phyloP scores from a whole-genome alignment of 1,140 invertebrate species.

The Zaprionus ghesquierei region DNA sequence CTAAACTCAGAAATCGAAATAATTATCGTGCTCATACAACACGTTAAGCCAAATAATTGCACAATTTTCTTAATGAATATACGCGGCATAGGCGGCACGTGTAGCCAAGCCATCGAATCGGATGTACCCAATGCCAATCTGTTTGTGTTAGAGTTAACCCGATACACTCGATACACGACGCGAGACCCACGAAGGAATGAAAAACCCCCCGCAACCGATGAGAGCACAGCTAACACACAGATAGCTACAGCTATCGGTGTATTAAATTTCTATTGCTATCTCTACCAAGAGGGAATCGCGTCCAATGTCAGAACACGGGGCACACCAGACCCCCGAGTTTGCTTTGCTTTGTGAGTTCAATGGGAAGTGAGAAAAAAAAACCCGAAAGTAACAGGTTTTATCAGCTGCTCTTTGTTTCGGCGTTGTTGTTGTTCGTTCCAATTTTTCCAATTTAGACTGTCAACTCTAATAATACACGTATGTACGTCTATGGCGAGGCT shows the following conservation, averaged over 20 bases:
- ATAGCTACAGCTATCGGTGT: neutral
- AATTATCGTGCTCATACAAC: slow-evolving; percentile 27
- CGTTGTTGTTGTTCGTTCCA: slow-evolving; percentile 1
- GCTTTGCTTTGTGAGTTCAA: neutral
- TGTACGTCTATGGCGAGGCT: slow-evolving; percentile 8
- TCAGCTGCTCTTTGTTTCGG: slow-evolving; percentile 12
- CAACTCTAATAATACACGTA: neutral
- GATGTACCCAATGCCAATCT: slow-evolving; percentile 1
- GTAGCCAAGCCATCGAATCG: slow-evolving; percentile 15
- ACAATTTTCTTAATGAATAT: slow-evolving; percentile 25
- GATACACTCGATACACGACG: neutral
- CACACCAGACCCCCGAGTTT: neutral
- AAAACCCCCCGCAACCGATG: slow-evolving; percentile 21
- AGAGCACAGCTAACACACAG: neutral
- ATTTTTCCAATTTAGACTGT: neutral
- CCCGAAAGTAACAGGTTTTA: slow-evolving; percentile 19
- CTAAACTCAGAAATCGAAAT: slow-evolving; percentile 24
- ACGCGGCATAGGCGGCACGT: slow-evolving; percentile 1
- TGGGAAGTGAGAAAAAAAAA: slow-evolving; percentile 9
- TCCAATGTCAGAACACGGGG: neutral
- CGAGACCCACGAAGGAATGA: neutral
- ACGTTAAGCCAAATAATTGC: slow-evolving; percentile 20
- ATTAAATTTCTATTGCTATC: slow-evolving; percentile 3
- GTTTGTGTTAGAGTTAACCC: neutral
- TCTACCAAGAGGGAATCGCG: neutral